These are phyloP conservation scores for Capitulum mitella DNA, from an alignment of 2,888 invertebrate species.

Conservation along the genomic window DNA sequence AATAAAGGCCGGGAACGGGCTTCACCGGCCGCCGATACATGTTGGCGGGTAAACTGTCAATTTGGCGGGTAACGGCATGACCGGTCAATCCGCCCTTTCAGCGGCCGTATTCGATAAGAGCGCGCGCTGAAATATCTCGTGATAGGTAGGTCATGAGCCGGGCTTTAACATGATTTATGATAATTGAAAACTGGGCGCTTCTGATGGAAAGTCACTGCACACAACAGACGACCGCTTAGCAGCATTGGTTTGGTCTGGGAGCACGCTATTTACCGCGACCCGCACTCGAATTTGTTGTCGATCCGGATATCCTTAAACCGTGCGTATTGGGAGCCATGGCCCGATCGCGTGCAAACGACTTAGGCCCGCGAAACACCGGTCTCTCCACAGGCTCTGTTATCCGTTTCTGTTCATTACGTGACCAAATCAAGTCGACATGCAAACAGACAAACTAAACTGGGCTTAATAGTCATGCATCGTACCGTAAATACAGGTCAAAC, in stretches of 20 bases:
- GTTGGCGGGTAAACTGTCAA: constrained; percentile 21
- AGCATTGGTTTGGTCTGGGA: not conserved
- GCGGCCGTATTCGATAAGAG: not conserved
- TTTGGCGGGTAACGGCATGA: not conserved
- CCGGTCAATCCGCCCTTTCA: not conserved
- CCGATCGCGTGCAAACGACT: too few species aligned
- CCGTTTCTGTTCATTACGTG: too few species aligned
- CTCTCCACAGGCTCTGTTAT: too few species aligned
- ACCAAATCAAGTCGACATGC: too few species aligned
- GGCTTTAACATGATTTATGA: constrained; percentile 1
- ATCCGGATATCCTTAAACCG: too few species aligned
- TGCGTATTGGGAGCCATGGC: too few species aligned
- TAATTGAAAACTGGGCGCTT: constrained; percentile 4
- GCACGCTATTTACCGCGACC: not conserved
- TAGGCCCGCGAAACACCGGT: too few species aligned
- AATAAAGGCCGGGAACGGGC: not conserved
- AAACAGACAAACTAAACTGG: too few species aligned
- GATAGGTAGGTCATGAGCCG: not conserved
- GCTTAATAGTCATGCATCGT: too few species aligned
- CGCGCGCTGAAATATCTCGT: not conserved
- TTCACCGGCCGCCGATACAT: not conserved
- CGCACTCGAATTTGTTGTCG: too few species aligned
- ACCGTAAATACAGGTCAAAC: too few species aligned
- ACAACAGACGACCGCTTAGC: not conserved
- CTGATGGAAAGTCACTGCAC: not conserved